Evolutionary conservation across 2,797 vertebrate species (phyloP).

Genomic region (Pogoniulus pusillus): DNA sequence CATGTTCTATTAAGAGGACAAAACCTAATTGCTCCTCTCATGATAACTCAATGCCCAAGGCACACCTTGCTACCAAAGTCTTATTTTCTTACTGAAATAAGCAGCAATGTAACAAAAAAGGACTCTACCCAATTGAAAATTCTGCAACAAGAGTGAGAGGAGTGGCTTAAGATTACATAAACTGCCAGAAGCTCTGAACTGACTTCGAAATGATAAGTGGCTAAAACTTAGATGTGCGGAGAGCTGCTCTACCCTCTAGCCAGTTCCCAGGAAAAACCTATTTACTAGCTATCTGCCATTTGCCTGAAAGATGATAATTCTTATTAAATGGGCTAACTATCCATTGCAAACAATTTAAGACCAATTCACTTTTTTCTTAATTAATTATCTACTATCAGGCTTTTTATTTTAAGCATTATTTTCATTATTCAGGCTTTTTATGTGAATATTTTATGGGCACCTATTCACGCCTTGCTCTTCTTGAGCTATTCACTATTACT

Average conservation of each 20-base stretch:
- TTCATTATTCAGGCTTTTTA: conserved; percentile 51
- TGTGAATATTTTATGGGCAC: conserved; percentile 57
- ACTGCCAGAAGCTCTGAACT: conserved; percentile 43
- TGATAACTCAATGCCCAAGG: background rate
- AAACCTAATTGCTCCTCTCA: background rate
- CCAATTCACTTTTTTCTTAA: conserved; percentile 33
- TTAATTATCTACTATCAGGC: conserved; percentile 44
- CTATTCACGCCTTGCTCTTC: background rate
- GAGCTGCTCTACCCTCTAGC: conserved; percentile 18
- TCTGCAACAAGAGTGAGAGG: conserved; percentile 29
- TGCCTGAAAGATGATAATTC: conserved; percentile 12
- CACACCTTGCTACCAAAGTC: background rate
- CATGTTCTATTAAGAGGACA: background rate
- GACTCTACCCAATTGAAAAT: background rate
- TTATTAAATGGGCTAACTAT: conserved; percentile 41
- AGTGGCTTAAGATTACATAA: conserved; percentile 28
- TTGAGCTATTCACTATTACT: background rate
- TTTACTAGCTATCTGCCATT: conserved; percentile 32
- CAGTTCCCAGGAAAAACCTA: conserved; percentile 28
- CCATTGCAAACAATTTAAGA: conserved; percentile 34
- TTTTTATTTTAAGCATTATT: conserved; percentile 42
- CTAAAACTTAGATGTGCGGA: conserved; percentile 34
- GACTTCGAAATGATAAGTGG: conserved; percentile 56
- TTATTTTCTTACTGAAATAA: background rate
- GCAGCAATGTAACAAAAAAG: background rate